Percentiles rank a stretch among this genome's conserved stretches.
Evolutionary conservation across 2,797 vertebrate species (phyloP).

Genomic region (Sparus aurata): DNA sequence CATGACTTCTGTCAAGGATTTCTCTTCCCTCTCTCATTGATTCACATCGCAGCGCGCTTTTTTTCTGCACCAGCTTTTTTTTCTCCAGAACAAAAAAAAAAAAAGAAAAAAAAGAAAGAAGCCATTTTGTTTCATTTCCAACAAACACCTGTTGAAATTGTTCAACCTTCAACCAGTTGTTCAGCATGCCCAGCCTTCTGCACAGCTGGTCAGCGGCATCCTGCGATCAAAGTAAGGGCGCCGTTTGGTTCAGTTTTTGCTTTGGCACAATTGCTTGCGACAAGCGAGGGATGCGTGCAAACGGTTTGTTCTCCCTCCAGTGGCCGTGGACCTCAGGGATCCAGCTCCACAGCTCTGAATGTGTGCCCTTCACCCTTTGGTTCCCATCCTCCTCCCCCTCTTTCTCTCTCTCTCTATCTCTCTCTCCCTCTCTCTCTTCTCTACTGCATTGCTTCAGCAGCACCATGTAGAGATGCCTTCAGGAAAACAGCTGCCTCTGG

Average conservation of each 20-base stretch:
- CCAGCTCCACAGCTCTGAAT: slow-evolving; percentile 61
- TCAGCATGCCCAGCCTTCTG: slow-evolving; percentile 45
- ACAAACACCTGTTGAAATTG: slow-evolving; percentile 81
- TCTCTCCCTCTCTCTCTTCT: slow-evolving; percentile 21
- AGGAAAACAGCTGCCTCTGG: slow-evolving; percentile 31
- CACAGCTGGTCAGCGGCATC: slow-evolving; percentile 35
- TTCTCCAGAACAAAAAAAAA: too few relatives aligned
- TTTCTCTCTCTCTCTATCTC: not conserved
- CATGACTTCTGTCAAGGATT: not conserved
- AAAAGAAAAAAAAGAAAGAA: slow-evolving; percentile 15
- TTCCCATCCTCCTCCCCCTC: slow-evolving; percentile 13
- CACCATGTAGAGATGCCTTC: slow-evolving; percentile 26
- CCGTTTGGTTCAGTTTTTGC: slow-evolving; percentile 42
- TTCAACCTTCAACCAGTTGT: not conserved
- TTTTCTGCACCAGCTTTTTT: too few relatives aligned
- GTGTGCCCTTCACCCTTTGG: slow-evolving; percentile 63
- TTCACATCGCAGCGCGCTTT: slow-evolving; percentile 26
- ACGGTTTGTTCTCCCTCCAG: slow-evolving; percentile 36
- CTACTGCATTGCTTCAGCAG: slow-evolving; percentile 68
- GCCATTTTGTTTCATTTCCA: slow-evolving; percentile 74
- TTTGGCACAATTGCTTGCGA: slow-evolving; percentile 18
- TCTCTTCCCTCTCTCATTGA: not conserved
- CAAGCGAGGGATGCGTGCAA: slow-evolving; percentile 21
- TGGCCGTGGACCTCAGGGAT: slow-evolving; percentile 50
- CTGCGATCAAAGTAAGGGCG: slow-evolving; percentile 32